Evolutionary conservation across 2,113 vertebrate genomes (phyloP).

Genomic region (Indicator indicator): DNA sequence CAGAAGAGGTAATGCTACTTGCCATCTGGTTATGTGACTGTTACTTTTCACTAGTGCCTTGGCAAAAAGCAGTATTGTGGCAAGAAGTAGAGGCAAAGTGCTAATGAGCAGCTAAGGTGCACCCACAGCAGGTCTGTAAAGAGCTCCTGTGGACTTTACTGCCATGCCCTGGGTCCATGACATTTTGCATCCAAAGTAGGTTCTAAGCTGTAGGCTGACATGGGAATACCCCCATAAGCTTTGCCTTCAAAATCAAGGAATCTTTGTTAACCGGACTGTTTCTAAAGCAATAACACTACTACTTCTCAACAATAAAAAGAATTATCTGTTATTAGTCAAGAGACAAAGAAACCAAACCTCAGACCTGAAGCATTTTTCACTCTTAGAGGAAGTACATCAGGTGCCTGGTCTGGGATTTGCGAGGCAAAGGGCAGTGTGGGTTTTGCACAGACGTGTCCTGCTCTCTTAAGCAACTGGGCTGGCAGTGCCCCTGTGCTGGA

Average conservation of each 20-base stretch:
- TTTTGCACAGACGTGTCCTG: background rate
- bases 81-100: background rate
- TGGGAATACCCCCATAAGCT: background rate
- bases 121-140: background rate
- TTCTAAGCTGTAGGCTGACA: background rate
- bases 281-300: background rate
- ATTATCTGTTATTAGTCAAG: background rate
- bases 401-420: background rate
- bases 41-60: background rate
- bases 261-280: background rate
- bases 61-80: background rate
- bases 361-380: background rate
- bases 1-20: accelerated
- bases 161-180: background rate
- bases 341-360: background rate
- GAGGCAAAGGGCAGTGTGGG: background rate
- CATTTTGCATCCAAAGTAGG: background rate
- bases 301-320: background rate
- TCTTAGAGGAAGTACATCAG: accelerated
- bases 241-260: background rate
- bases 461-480: background rate
- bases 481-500: accelerated
- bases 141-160: background rate
- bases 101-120: background rate
- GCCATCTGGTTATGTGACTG: background rate